These are phyloP conservation scores for Thinocorus orbignyianus DNA, from an alignment of 2,113 vertebrate genomes.

Conservation along the genomic window DNA sequence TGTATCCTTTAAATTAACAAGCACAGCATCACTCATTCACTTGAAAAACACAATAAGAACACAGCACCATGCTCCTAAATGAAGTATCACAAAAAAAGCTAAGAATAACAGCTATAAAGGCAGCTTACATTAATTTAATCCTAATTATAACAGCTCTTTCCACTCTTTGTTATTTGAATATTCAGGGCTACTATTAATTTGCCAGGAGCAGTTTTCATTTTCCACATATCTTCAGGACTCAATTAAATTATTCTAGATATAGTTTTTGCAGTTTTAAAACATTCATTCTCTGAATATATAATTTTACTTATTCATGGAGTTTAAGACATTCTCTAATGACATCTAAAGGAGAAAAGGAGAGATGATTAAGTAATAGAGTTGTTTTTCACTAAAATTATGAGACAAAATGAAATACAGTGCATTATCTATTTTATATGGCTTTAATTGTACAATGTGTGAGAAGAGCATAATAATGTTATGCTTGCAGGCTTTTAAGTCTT, in stretches of 20 bases:
- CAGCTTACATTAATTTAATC: conserved; percentile 38
- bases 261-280: conserved; percentile 67
- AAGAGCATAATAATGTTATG: not conserved
- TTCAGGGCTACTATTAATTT: conserved; percentile 65
- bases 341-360: conserved; percentile 50
- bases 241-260: conserved; percentile 61
- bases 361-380: conserved; percentile 60
- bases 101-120: conserved; percentile 19
- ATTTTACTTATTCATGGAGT: conserved; percentile 73
- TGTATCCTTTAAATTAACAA: not conserved
- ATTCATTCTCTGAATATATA: conserved; percentile 71
- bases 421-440: conserved; percentile 21
- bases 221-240: conserved; percentile 62
- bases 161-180: conserved; percentile 48
- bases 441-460: conserved; percentile 25
- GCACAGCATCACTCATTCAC: not conserved
- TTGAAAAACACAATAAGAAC: not conserved
- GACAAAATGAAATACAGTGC: not conserved
- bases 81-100: not conserved
- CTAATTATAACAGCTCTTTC: conserved; percentile 44
- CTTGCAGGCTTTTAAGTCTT: conserved; percentile 40
- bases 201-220: conserved; percentile 56
- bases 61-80: not conserved
- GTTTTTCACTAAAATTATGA: conserved; percentile 59
- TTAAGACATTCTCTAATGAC: conserved; percentile 70